Evolutionary conservation across 2,888 invertebrate species (phyloP).

Genomic region (Eilema griseolum): DNA sequence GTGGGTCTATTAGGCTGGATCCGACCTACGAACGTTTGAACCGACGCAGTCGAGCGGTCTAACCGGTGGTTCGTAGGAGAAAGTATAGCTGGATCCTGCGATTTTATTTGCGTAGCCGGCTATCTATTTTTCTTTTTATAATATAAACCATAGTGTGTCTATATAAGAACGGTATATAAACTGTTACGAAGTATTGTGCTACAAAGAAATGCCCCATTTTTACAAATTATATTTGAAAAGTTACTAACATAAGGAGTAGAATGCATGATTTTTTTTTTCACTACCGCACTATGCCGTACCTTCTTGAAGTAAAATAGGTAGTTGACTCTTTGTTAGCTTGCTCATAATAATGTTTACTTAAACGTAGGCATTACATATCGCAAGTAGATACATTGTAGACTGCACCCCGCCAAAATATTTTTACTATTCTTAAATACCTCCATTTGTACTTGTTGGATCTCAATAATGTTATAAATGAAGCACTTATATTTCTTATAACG

Average conservation of each 20-base stretch:
- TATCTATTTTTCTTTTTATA: no score
- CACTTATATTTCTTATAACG: constrained; percentile 17
- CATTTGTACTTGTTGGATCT: constrained; percentile 34
- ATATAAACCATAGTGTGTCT: no score
- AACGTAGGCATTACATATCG: constrained; percentile 28
- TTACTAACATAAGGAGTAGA: constrained; percentile 7
- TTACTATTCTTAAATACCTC: constrained; percentile 35
- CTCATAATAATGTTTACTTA: constrained; percentile 29
- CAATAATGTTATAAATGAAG: constrained; percentile 38
- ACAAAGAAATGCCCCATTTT: constrained; percentile 12
- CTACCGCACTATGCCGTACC: not conserved
- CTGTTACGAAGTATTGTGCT: not conserved
- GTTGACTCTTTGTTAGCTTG: constrained; percentile 21
- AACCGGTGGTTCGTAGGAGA: no score
- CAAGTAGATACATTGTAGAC: constrained; percentile 63
- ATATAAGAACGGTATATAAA: not conserved
- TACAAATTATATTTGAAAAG: constrained; percentile 1
- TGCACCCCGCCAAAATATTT: constrained; percentile 74
- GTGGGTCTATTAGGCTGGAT: no score
- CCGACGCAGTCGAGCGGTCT: no score
- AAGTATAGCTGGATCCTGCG: no score
- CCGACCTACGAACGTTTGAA: no score
- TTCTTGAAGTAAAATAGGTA: not conserved
- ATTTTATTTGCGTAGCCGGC: no score
- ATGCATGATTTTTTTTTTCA: not conserved